A percentile compares a stretch with the other conserved stretches of the same genome.
Evolutionary conservation across 2,113 vertebrate species (phyloP).

Genomic region (Myxocyprinus asiaticus): DNA sequence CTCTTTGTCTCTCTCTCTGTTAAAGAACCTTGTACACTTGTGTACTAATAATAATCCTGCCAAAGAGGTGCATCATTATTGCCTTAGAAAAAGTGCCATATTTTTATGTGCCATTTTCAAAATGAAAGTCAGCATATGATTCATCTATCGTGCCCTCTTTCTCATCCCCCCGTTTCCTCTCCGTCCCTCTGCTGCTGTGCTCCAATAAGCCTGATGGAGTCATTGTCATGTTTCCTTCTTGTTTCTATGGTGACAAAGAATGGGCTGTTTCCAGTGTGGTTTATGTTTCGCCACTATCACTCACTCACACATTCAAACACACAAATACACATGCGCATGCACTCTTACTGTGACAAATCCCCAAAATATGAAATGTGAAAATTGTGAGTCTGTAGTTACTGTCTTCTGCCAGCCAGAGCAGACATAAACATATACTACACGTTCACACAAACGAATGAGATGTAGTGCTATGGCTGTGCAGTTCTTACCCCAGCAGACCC

Average conservation of each 20-base stretch:
- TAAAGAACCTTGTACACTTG: no score
- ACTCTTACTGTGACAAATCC: not conserved
- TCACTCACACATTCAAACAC: not conserved
- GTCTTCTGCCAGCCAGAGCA: not conserved
- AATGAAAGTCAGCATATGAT: conserved; percentile 51
- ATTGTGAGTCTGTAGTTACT: not conserved
- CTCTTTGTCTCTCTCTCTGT: no score
- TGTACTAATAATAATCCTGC: no score
- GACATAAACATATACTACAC: no score
- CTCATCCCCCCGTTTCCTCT: conserved; percentile 46
- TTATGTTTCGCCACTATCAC: conserved; percentile 56
- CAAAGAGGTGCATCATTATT: no score
- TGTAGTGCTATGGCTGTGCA: no score
- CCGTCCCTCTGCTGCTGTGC: conserved; percentile 49
- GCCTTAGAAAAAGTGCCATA: no score
- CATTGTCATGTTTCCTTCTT: conserved; percentile 68
- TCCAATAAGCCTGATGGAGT: conserved; percentile 56
- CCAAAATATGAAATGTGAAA: not conserved
- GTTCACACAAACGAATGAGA: no score
- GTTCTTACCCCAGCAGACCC: no score
- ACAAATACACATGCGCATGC: no score
- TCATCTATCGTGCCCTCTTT: conserved; percentile 43
- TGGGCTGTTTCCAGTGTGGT: conserved; percentile 59
- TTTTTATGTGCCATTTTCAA: not conserved
- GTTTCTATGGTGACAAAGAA: conserved; percentile 77